Conservation (phyloP, 2,113 vertebrate genomes). For the Bos javanicus region DNA sequence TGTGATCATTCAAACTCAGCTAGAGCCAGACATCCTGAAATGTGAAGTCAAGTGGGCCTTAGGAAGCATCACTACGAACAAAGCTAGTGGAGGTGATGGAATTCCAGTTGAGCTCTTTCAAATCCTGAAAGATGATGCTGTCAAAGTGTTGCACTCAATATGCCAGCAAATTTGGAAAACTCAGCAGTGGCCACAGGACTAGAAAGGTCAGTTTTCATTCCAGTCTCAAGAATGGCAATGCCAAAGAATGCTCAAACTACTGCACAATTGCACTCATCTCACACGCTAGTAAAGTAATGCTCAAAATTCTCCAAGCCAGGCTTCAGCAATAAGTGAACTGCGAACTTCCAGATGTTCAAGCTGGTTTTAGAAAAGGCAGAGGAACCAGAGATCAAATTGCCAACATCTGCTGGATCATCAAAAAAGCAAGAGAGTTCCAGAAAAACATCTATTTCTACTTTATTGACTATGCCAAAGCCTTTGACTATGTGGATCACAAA, state of each 20-base stretch:
- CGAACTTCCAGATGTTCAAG: neutral
- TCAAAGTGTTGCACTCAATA: neutral
- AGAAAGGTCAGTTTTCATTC: neutral
- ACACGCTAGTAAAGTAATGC: neutral
- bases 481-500: neutral
- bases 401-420: neutral
- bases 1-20: neutral
- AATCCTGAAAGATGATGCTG: neutral
- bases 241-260: neutral
- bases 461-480: neutral
- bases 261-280: neutral
- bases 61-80: fast-evolving
- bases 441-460: neutral
- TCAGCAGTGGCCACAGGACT: neutral
- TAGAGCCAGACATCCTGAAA: neutral
- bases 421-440: neutral
- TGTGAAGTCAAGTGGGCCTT: neutral
- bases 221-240: fast-evolving
- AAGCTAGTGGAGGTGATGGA: neutral
- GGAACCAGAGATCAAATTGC: neutral
- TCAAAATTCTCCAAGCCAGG: neutral
- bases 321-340: neutral
- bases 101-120: neutral
- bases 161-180: neutral
- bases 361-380: neutral